These are phyloP conservation scores for Aviceda subcristata DNA, from an alignment of 2,113 vertebrate species.

Conservation along the genomic window DNA sequence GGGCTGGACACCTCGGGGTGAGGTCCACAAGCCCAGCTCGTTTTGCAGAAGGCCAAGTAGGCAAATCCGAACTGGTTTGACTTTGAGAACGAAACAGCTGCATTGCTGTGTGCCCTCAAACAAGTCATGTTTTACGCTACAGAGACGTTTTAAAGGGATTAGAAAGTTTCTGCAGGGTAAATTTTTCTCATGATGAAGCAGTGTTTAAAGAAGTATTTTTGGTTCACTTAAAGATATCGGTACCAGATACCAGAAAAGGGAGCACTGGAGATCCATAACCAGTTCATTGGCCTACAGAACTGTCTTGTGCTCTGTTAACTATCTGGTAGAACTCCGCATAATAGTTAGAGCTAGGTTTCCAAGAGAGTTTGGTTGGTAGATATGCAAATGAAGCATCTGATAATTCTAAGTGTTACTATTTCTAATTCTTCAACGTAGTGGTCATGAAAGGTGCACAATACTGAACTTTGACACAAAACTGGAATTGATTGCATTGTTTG, in stretches of 20 bases:
- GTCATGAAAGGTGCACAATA: not conserved
- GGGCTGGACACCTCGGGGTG: not conserved
- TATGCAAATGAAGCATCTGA: not conserved
- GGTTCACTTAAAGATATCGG: not conserved
- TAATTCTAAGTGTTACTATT: not conserved
- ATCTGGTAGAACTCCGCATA: not conserved
- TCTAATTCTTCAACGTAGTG: not conserved
- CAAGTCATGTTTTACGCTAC: not conserved
- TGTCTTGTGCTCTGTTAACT: not conserved
- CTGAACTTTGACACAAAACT: not conserved
- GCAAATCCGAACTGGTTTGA: not conserved
- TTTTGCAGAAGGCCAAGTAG: not conserved
- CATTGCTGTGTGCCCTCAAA: not conserved
- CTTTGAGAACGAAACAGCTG: not conserved
- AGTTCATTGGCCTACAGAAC: not conserved
- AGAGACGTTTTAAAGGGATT: not conserved
- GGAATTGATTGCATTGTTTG: not conserved
- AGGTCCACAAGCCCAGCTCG: fast-evolving
- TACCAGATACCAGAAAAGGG: not conserved
- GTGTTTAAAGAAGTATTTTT: not conserved
- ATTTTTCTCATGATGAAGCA: not conserved
- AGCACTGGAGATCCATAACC: not conserved
- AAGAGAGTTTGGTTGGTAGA: not conserved
- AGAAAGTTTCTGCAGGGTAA: not conserved
- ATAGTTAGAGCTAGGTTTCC: not conserved